Base-by-base conservation (phyloP, 2,888 invertebrate species). In the Deroplatys truncata region DNA sequence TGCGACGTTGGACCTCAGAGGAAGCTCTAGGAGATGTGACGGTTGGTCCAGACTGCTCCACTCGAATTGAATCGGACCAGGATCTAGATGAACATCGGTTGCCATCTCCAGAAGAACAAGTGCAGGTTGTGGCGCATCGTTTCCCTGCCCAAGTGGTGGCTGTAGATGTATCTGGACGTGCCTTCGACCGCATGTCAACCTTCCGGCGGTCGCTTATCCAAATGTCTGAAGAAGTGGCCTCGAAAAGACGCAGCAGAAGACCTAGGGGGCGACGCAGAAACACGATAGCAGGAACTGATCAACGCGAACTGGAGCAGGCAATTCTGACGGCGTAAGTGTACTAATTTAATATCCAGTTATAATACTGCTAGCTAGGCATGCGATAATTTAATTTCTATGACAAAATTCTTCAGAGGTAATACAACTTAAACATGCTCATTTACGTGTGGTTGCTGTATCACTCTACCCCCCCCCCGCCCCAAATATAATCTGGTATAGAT, bases 231-330 rank as follows among this genome's bases (percentile, higher is more conserved):
- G 89, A 84, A 9, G 85, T 35, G 10, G 89, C 86, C 72, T 88
- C 86, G 83, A 89, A 87, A 43, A 92, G 92, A 88, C 96, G 96
- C 92, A 95, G 96, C 88, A 95, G 97, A 92, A 96, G 97, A 93
- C 96, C 97, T 91, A 95, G 97, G 92, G 97, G 96, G 93, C 97
- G 97, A 94, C 95, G 98, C 94, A 95, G 98, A 93, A 98, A 98
- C 94, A 98, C 98, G 92, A 96, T 98, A 93, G 97, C 98, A 92
- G 98, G 98, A 93, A 98, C 97, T 92, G 98, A 98, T 95, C 97
- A 97, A 93, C 97, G 97, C 94, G 98, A 98, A 95, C 97, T 98
- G 94, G 96, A 96, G 93, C 96, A 97, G 94, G 97, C 97, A 92
- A 72, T 72, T 72, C 95, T 97, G 92, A 96, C 96, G 94, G 97